Evolutionary conservation across 2,888 invertebrate species (phyloP).

Genomic region (Biston betularia): DNA sequence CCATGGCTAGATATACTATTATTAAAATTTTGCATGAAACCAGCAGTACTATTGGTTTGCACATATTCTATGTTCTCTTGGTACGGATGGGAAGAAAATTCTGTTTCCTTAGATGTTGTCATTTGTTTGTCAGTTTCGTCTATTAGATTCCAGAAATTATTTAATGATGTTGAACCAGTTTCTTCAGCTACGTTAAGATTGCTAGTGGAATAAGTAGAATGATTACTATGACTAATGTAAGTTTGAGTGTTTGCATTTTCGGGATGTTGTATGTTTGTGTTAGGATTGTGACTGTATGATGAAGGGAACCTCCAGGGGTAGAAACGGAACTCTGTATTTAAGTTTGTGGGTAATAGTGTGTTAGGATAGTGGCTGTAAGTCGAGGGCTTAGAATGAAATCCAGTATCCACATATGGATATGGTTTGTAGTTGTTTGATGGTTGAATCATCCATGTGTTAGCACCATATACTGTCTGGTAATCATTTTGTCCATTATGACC

Average conservation of each 20-base stretch:
- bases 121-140: constrained; percentile 49
- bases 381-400: not conserved
- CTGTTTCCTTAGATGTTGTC: constrained; percentile 29
- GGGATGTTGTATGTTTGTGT: constrained; percentile 3
- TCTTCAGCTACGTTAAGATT: constrained; percentile 10
- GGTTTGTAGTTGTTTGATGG: constrained; percentile 1
- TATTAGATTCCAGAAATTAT: constrained; percentile 54
- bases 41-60: constrained; percentile 3
- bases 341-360: not conserved
- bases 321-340: not conserved
- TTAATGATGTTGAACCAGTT: constrained; percentile 40
- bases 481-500: constrained; percentile 2
- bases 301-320: not conserved
- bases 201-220: constrained; percentile 31
- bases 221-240: constrained; percentile 20
- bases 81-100: constrained; percentile 3
- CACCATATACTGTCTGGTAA: not conserved
- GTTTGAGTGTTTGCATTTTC: constrained; percentile 14
- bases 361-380: not conserved
- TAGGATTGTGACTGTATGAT: not conserved
- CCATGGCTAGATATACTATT: constrained; percentile 11
- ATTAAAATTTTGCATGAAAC: constrained; percentile 9
- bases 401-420: not conserved
- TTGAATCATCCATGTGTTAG: constrained; percentile 1
- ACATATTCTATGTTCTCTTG: constrained; percentile 1